Base-by-base conservation (phyloP, 2,797 vertebrate species). In the Octomys mimax region DNA sequence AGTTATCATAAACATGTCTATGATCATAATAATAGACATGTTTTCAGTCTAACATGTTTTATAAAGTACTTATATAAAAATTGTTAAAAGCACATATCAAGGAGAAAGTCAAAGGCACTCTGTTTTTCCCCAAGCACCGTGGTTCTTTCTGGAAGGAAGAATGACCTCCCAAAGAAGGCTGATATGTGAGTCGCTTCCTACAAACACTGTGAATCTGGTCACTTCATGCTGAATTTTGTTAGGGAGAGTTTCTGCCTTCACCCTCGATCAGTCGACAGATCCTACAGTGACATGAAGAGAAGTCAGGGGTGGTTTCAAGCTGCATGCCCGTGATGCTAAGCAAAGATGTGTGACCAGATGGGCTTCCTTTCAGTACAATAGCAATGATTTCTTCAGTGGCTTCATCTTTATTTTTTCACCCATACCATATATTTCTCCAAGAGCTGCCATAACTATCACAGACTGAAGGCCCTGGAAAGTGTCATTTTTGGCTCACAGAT, bases 301-400 rank as follows among this genome's bases (percentile, higher is more conserved):
- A 85, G 9, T 13, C 54, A 19, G 42, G 4, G 52, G 4, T 64
- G 36, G 59, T 83, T 92, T 90, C 21, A 59, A 90, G 68, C 7
- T 10, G 42, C 0, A 6, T 7, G 16, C n/a, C 33, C 80, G 36
- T 78, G 6, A 66, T 36, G 5, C 8, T 54, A 81, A 89, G 5
- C 31, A 92, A 91, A 85, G 42, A 42, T n/a, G 31, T 84, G 24
- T 88, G 89, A 57, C 5, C 4, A 26, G 18, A 46, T 64, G 12
- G 2, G 61, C 42, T 93, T 87, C 31, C 52, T 95, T 93, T 85
- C 70, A 54, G 9, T 12, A 86, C 42, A 81, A 91, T 28, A 78
- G 6, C 21, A 68, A 46, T 19, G 0, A 2, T 33, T 92, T 66
- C 24, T 68, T 31, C 2, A 57, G 33, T 61, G 7, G 1, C 0